Base-by-base conservation (phyloP, 2,888 invertebrate species). In the Sabatieria punctata region DNA sequence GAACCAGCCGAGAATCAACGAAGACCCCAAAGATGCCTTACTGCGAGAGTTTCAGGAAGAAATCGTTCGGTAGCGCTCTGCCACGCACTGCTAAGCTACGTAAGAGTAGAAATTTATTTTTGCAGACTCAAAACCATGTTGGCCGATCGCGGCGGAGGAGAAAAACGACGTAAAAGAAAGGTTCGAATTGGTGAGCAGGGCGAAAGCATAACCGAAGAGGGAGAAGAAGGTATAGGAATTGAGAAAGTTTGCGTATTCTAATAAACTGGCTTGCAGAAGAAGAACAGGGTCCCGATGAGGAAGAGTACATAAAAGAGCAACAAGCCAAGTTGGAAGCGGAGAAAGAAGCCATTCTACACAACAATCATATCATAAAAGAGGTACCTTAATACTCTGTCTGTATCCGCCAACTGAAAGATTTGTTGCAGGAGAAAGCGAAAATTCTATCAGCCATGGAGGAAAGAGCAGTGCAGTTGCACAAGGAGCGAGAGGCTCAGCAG, bases 11-110 rank as follows among this genome's bases (percentile, higher is more conserved):
- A 80, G 85, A 55, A 85, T 95, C 63, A 97, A 97, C 70, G 95
- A 97, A 69, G 95, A 99, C 74, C 93, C 95, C 33, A 95, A 97
- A 69, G 95, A 97, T 69, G 93, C 95, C 22, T 77, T 95, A 63
- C 72, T 91, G 46, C 76, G 91, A 61, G 85, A 93, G 66, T 88
- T 91, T 69, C 93, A 95, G 67, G 82, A 84, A 53, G 89, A 91
- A 72, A 89, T 93, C 65, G 80, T 80, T 59, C 73, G 84, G 8
- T 72, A 82, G 18, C 57, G 19, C 8, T 30, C 8, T 30, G 8
- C 30, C 30, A 30, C 30, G n/a, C n/a, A n/a, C 30, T 30, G 8
- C 8, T 30, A 11, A 15, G 30, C 15, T 30, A 15, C 15, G 30
- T 30, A 11, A 11, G 30, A 15, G 30, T 30, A 11, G 30, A 30